Conservation (phyloP, 2,888 invertebrate species). For the Ophion obscuratus region DNA sequence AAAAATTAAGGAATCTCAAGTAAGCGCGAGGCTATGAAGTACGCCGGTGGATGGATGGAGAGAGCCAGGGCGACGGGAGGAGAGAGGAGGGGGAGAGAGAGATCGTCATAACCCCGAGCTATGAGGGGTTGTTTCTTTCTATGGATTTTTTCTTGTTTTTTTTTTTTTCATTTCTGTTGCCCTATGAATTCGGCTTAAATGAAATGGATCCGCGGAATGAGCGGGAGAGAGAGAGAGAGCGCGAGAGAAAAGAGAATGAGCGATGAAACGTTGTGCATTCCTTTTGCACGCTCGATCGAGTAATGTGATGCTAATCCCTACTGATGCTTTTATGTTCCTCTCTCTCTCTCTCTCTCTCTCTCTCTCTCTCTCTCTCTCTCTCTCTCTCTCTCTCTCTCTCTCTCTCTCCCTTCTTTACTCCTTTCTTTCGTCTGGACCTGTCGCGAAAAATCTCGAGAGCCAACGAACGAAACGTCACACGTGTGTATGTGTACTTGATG, state of each 20-base stretch:
- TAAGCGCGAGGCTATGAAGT: conserved; percentile 3
- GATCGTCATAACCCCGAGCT: conserved; percentile 72
- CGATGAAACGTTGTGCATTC: conserved; percentile 9
- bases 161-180: conserved; percentile 50
- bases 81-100: conserved; percentile 51
- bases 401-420: conserved; percentile 16
- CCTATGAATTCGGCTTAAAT: conserved; percentile 84
- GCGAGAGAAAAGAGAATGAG: conserved; percentile 14
- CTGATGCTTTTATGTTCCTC: conserved; percentile 34
- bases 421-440: conserved; percentile 22
- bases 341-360: conserved; percentile 14
- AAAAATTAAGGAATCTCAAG: conserved; percentile 23
- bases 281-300: conserved; percentile 64
- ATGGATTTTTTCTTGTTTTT: not conserved
- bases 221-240: conserved; percentile 45
- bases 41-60: conserved; percentile 32
- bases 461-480: not conserved
- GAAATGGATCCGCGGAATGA: conserved; percentile 80
- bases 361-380: conserved; percentile 20
- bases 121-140: conserved; percentile 55
- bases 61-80: conserved; percentile 31
- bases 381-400: conserved; percentile 16
- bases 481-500: not conserved
- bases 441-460: conserved; percentile 30
- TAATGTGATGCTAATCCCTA: conserved; percentile 83